phyloP scores from a whole-genome alignment of 2,113 vertebrate species.

The Proteles cristata region DNA sequence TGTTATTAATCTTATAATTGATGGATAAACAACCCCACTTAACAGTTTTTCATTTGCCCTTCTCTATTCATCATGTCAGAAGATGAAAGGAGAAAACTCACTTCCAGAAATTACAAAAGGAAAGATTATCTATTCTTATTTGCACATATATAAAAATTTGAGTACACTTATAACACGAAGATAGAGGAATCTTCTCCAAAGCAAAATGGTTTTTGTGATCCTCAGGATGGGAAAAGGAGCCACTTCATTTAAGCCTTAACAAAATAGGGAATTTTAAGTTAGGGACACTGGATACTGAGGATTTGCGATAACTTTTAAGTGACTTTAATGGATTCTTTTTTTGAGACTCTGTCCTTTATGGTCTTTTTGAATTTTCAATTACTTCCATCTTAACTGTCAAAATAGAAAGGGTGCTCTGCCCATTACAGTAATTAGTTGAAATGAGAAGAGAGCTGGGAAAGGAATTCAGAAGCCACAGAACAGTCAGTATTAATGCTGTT shows the following conservation, averaged over 20 bases:
- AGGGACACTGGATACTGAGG: slow-evolving; percentile 36
- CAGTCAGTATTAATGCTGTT: slow-evolving; percentile 36
- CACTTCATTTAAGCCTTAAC: slow-evolving; percentile 49
- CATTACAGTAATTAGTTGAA: slow-evolving; percentile 64
- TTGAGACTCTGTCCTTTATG: slow-evolving; percentile 24
- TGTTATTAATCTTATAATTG: slow-evolving; percentile 55
- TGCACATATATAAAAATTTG: slow-evolving; percentile 18
- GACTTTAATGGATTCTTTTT: slow-evolving; percentile 55
- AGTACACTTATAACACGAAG: slow-evolving; percentile 45
- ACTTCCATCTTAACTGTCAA: slow-evolving; percentile 70
- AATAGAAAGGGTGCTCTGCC: slow-evolving; percentile 51
- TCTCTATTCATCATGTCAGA: slow-evolving; percentile 28
- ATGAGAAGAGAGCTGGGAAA: slow-evolving; percentile 60
- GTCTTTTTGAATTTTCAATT: slow-evolving; percentile 65
- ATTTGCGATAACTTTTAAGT: slow-evolving; percentile 60
- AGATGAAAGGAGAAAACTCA: slow-evolving; percentile 45
- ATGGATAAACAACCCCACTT: neutral
- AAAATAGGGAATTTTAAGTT: slow-evolving; percentile 57
- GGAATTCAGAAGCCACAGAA: slow-evolving; percentile 62
- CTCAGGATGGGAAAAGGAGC: neutral
- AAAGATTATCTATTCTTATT: slow-evolving; percentile 44
- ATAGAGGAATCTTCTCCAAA: slow-evolving; percentile 25
- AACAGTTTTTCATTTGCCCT: neutral
- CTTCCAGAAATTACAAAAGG: slow-evolving; percentile 55
- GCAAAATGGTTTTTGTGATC: slow-evolving; percentile 48